Conservation (phyloP, 2,113 vertebrate genomes). For the Leptobrachium ailaonicum region DNA sequence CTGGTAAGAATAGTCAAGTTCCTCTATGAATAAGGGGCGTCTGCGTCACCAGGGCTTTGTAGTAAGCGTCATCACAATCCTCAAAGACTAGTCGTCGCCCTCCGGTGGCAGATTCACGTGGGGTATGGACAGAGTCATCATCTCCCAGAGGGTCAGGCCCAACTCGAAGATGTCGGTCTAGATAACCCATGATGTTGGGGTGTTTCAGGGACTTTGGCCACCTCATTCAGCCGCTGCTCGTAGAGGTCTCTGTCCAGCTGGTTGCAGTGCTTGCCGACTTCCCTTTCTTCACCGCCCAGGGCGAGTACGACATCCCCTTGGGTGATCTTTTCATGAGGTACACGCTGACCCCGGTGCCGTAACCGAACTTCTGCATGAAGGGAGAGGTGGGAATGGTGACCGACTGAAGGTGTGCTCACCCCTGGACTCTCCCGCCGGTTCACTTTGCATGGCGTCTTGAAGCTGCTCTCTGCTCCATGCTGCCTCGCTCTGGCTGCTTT, state of each 20-base stretch:
- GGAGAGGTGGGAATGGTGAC: no score
- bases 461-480: conserved; percentile 67
- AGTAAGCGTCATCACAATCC: no score
- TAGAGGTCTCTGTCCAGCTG: conserved; percentile 68
- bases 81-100: conserved; percentile 60
- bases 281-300: conserved; percentile 94
- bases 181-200: conserved; percentile 84
- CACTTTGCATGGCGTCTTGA: no score
- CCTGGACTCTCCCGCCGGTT: conserved; percentile 55
- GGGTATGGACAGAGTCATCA: conserved; percentile 89
- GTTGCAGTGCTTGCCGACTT: conserved; percentile 78
- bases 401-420: no score
- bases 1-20: no score
- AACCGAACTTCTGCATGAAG: no score
- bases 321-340: conserved; percentile 85
- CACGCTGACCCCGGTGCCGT: conserved; percentile 77
- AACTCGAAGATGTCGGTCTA: conserved; percentile 88
- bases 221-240: conserved; percentile 78
- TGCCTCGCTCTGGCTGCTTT: no score
- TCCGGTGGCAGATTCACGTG: conserved; percentile 75
- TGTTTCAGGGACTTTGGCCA: conserved; percentile 86
- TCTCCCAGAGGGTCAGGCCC: conserved; percentile 95
- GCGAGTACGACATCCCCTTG: conserved; percentile 72
- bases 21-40: no score
- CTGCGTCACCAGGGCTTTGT: no score